These are phyloP conservation scores for Anoura caudifer DNA, from an alignment of 2,113 vertebrate species.

Conservation along the genomic window DNA sequence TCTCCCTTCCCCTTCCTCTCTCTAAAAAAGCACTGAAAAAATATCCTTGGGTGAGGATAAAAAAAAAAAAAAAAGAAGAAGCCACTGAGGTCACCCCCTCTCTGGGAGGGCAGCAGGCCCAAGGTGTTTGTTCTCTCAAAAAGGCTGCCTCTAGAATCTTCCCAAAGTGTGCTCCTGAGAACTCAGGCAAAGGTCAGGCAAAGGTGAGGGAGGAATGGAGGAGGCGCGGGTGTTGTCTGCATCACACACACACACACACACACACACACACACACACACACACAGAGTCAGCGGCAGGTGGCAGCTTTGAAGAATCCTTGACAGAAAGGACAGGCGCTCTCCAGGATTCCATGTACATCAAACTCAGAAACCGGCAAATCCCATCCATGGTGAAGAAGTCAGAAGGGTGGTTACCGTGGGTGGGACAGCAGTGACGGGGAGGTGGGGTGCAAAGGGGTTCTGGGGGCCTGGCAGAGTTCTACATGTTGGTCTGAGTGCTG, in stretches of 20 bases:
- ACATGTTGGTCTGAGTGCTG: not conserved
- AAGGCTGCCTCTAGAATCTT: not conserved
- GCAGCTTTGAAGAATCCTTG: not conserved
- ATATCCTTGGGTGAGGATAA: too few relatives aligned
- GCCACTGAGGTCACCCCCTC: not conserved
- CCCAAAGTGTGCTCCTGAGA: not conserved
- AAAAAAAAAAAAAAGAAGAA: not conserved
- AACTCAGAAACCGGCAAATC: not conserved
- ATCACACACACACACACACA: not conserved
- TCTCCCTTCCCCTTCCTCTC: too few relatives aligned
- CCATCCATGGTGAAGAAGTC: not conserved
- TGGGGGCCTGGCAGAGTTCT: not conserved
- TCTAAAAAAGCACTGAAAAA: too few relatives aligned
- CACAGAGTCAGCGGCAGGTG: rapidly evolving
- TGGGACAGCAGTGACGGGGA: not conserved
- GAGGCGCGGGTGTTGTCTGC: not conserved
- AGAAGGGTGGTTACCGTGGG: not conserved
- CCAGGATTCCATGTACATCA: not conserved
- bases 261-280: too few relatives aligned
- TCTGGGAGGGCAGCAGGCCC: not conserved
- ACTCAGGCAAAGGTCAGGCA: not conserved
- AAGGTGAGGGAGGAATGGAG: too few relatives aligned
- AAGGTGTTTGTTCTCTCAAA: not conserved
- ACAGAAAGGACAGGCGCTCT: not conserved
- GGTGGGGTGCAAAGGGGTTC: too few relatives aligned